phyloP scores from a whole-genome alignment of 2,888 invertebrate species.

The Myathropa florea region DNA sequence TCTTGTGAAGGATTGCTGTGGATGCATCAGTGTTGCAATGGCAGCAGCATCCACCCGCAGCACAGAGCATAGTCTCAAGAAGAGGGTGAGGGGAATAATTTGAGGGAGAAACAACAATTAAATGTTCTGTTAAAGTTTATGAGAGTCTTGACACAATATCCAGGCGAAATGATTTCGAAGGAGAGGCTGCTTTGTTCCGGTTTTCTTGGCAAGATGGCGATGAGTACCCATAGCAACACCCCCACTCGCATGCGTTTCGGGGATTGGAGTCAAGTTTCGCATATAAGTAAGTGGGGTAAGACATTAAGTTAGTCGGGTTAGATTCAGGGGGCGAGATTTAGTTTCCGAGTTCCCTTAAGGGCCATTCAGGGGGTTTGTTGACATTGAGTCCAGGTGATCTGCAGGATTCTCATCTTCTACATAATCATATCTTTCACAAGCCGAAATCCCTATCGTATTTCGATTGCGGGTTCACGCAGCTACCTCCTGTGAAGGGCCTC shows the following conservation, averaged over 20 bases:
- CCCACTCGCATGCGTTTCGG: not conserved
- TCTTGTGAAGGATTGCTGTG: constrained; percentile 12
- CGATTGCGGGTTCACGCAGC: not conserved
- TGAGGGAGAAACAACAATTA: constrained; percentile 36
- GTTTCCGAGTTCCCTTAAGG: not conserved
- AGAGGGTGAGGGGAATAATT: constrained; percentile 27
- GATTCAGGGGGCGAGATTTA: not conserved
- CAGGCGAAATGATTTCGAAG: constrained; percentile 7
- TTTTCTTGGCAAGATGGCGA: not conserved
- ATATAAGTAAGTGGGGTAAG: not conserved
- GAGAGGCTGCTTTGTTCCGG: constrained; percentile 1
- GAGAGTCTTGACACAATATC: constrained; percentile 55
- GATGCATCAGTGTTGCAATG: constrained; percentile 3
- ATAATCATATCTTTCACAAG: not conserved
- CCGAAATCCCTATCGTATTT: not conserved
- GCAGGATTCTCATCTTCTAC: not conserved
- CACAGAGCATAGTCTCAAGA: not conserved
- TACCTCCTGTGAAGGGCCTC: no score
- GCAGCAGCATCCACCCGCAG: not conserved
- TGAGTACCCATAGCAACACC: not conserved
- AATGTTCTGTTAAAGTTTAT: constrained; percentile 44
- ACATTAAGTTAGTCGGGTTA: not conserved
- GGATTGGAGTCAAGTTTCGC: not conserved
- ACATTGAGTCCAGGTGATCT: not conserved
- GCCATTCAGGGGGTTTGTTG: not conserved